Base-by-base conservation (phyloP, 2,113 vertebrate genomes). In the Alethe diademata region DNA sequence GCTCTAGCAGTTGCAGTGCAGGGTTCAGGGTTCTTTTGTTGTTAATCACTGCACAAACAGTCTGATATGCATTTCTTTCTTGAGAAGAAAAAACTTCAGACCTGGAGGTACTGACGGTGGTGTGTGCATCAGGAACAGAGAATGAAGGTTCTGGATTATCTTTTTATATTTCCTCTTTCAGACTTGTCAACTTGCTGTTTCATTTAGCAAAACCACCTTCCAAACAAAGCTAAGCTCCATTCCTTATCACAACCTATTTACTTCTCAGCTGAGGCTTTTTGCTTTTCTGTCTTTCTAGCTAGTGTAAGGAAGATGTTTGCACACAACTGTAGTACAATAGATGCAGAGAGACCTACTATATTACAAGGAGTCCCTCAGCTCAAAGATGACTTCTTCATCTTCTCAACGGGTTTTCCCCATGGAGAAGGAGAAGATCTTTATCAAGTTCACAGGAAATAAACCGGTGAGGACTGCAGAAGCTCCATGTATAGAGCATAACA, bases 91-190 rank as follows among this genome's bases (percentile, higher is more conserved):
- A 69, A 40, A 4, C 2, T 19, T 62, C 43, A 71, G 33, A 84
- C 13, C 8, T 50, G 43, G 16, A 66, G 14, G 19, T 61, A 38
- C 8, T 40, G 35, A 62, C 0, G 0, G 14, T 71, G 16, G 4
- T 19, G 3, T n/a, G 20, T 62, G 18, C 11, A 19, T 62, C 16
- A 75, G 25, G 36, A 74, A 51, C 2, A 7, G 62, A 83, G 35
- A 86, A 69, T 24, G 20, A n/a, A 40, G 56, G 13, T 66, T 24
- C 29, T 3, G 2, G 14, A 45, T 84, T 56, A n/a, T n/a, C 13
- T 42, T 57, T 60, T n/a, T 35, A 15, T 76, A 53, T 26, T 78
- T 89, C 14, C 20, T 15, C 15, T 86, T 86, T 73, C 67, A 86
- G 62, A 33, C 3, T 35, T 75, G 20, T 5, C 9, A 58, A 7